Evolutionary conservation across 2,797 vertebrate species (phyloP), one percentile per base, ranked within the genome.

Genomic region (Eulemur albifrons): DNA sequence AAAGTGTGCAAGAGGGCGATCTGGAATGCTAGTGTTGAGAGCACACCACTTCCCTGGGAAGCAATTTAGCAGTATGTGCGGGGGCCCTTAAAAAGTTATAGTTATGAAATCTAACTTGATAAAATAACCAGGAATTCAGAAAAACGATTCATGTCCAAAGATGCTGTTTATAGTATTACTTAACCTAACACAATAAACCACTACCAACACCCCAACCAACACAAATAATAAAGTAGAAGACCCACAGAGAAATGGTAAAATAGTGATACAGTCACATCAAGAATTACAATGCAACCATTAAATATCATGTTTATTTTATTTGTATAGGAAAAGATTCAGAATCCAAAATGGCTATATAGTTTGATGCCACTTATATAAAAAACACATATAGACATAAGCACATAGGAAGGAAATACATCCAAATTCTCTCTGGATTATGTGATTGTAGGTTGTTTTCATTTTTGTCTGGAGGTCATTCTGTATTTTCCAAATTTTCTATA

Each of bases 401-500:
- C 77, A 79, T n/a, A 72, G 63, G 90, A 91, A 79, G 32, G 61
- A 73, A 59, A 88, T 77, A 88, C 5, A 72, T 40, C 11, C 59
- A 59, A 61, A 96, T 81, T 94, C 35, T 96, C 25, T 87, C 63
- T 85, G 80, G 48, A 45, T 65, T 82, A 23, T 76, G 40, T 57
- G 50, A 92, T 54, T 81, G 50, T 1, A 38, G 43, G 30, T 61
- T 18, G 32, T 76, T 90, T 92, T 76, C 38, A 48, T 72, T 93
- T 94, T 70, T 57, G 80, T 92, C 67, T 80, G 57, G 30, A 80
- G 76, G n/a, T 40, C n/a, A 61, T 52, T 79, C 45, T 72, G 5
- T 54, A 82, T 70, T 93, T 90, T 69, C 9, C 23, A 61, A 81
- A 52, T 67, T 90, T 92, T 96, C 30, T 83, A 38, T 27, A 76